Conservation (phyloP, 2,888 invertebrate species). For the Agrotis puta region DNA sequence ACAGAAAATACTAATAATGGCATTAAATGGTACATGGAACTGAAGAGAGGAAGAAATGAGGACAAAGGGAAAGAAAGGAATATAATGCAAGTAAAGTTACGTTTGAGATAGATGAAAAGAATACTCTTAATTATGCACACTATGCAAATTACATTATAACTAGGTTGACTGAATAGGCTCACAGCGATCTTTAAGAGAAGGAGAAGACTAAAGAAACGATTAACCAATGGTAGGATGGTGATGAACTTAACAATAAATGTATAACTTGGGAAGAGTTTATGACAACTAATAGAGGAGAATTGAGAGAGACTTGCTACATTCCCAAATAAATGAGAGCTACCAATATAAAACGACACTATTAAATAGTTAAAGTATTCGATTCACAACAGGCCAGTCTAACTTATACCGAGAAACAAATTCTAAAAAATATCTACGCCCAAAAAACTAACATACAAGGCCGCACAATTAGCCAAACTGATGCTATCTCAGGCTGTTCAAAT, state of each 20-base stretch:
- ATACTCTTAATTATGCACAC: no score
- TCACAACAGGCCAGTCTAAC: not conserved
- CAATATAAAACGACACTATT: slow-evolving; percentile 5
- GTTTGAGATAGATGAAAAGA: no score
- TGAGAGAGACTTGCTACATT: no score
- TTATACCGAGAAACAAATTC: not conserved
- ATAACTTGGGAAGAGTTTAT: not conserved
- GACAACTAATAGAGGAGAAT: not conserved
- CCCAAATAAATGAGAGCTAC: not conserved
- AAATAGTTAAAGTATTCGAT: not conserved
- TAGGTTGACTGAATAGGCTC: no score
- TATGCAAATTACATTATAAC: no score
- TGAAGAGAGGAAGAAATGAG: not conserved
- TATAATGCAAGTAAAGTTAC: no score
- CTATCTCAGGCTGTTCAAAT: slow-evolving; percentile 24
- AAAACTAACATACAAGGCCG: slow-evolving; percentile 5
- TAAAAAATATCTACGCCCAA: not conserved
- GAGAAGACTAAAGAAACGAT: not conserved
- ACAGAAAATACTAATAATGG: not conserved
- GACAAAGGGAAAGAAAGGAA: not conserved
- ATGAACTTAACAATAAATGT: no score
- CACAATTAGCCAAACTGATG: slow-evolving; percentile 28
- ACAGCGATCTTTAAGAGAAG: not conserved
- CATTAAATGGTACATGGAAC: not conserved
- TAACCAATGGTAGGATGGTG: not conserved